These are phyloP conservation scores for Oscheius myriophilus DNA, from an alignment of 2,888 invertebrate genomes.

Conservation along the genomic window DNA sequence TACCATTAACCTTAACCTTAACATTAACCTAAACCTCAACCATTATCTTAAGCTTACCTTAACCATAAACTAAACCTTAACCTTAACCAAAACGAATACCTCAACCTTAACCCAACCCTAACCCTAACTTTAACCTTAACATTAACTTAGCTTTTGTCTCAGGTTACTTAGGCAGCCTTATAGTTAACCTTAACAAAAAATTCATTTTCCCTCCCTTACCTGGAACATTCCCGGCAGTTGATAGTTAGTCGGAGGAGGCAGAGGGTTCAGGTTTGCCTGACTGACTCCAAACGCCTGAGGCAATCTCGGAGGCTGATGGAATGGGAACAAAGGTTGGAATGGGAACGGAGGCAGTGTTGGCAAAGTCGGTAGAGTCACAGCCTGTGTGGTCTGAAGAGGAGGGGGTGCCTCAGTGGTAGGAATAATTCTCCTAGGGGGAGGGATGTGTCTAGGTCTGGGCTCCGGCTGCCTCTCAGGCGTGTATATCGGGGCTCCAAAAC, in stretches of 20 bases:
- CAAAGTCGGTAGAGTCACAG: not conserved
- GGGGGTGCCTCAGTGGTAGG: conserved; percentile 20
- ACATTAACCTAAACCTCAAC: too few species aligned
- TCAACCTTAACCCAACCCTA: too few species aligned
- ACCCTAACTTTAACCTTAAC: too few species aligned
- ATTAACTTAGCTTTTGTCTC: too few species aligned
- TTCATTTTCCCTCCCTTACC: too few species aligned
- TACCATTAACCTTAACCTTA: too few species aligned
- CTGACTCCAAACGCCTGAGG: conserved; percentile 27
- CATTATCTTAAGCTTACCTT: too few species aligned
- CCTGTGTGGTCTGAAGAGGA: conserved; percentile 24
- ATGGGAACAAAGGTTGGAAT: conserved; percentile 19
- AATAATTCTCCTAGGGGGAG: conserved; percentile 9
- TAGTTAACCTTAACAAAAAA: too few species aligned
- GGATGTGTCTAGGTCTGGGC: conserved; percentile 7
- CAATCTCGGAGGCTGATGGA: conserved; percentile 10
- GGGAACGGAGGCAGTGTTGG: conserved; percentile 30
- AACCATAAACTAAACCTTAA: too few species aligned
- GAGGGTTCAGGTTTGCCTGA: conserved; percentile 23
- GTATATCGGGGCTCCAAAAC: conserved; percentile 50
- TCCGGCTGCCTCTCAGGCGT: conserved; percentile 39
- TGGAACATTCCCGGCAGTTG: conserved; percentile 25
- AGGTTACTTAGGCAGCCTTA: too few species aligned
- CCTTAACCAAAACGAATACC: too few species aligned
- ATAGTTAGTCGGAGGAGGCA: conserved; percentile 17